Base-by-base conservation (phyloP, 2,113 vertebrate species). In the Tapirus terrestris region DNA sequence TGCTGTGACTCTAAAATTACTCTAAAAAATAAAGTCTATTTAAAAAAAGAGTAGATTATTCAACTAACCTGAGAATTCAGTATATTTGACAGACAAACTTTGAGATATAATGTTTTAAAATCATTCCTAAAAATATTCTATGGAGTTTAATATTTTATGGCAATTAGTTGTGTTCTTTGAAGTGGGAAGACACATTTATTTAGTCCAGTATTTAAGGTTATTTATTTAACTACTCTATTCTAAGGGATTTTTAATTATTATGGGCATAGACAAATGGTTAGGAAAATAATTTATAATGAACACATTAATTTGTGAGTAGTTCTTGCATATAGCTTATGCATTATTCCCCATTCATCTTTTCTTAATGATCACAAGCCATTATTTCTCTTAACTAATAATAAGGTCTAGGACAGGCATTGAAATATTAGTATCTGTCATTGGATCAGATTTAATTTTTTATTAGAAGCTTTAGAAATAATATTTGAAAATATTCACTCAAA, bases 321-420 rank as follows among this genome's bases (percentile, higher is more conserved):
- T 56, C 58, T 87, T 81, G 14, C 5, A 86, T 65, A 67, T 60
- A 68, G 7, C 48, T 20, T 81, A 23, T 23, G 10, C 8, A 84
- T 94, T 91, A 76, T 88, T 70, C 29, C 25, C 25, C n/a, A 88
- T 92, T 68, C 43, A 77, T 83, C n/a, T 96, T 63, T 87, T 43
- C 13, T 70, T 58, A 77, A 68, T 2, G 1, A 88, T 83, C 76
- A 82, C 4, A 36, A 60, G 8, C 2, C 20, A 82, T 83, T 89
- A 58, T 65, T 80, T 89, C 1, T 1, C 27, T 86, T 67, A 43
- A n/a, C 25, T 17, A 70, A 45, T 89, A 77, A 33, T 58, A 65
- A 45, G 56, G 29, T 72, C 31, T 85, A 65, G 18, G 63, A 14
- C 5, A 89, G 20, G 4, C 14, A 89, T 65, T 97, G 16, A 80